Conservation (phyloP, 2,113 vertebrate species). For the cattle (Bos taurus) region ARS-UCD2.0 NC_037329.1:124506501-124507000, state of each 20-base stretch:
- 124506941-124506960: not conserved
- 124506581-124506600: not conserved
- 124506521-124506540: not conserved
- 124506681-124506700: not conserved
- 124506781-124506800: not conserved
- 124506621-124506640: conserved; percentile 2
- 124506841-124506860: not conserved
- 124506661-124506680: not conserved
- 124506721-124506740: not conserved
- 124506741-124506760: not conserved
- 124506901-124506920: not conserved
- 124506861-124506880: not conserved
- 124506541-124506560: not conserved
- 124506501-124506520: not conserved
- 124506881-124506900: not conserved
- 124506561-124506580: not conserved
- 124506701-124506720: not conserved
- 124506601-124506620: not conserved
- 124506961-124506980: not conserved
- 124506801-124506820: not conserved
- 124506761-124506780: not conserved
- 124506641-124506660: not conserved
- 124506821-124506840: not conserved
- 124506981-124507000: not conserved
- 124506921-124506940: not conserved